Conservation (phyloP, 2,888 invertebrate genomes). For the Bellardia bayeri region DNA sequence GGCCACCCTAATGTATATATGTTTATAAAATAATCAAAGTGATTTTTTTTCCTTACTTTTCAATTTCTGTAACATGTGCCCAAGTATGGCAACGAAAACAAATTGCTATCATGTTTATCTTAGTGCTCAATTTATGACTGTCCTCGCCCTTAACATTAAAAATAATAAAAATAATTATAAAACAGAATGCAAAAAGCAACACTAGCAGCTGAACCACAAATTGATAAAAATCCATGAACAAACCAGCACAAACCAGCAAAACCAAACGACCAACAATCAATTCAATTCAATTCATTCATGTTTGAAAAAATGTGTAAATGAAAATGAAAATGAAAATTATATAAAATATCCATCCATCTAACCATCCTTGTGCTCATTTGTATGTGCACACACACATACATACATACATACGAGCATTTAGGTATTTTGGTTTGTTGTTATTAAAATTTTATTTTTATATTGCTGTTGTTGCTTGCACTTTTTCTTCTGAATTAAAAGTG, state of each 20-base stretch:
- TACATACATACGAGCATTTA: not conserved
- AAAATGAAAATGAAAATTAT: not conserved
- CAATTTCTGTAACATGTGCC: conserved; percentile 31
- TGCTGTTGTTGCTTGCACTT: not conserved
- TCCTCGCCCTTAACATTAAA: conserved; percentile 63
- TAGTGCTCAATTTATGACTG: conserved; percentile 49
- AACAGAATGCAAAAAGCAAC: conserved; percentile 18
- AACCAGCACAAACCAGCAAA: conserved; percentile 32
- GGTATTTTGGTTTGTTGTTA: not conserved
- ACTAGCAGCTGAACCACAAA: conserved; percentile 30
- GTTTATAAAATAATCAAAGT: conserved; percentile 15
- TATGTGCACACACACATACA: not conserved
- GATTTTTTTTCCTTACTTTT: not conserved
- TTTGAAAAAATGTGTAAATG: not conserved
- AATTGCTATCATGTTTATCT: conserved; percentile 38
- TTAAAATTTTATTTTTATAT: conserved; percentile 27
- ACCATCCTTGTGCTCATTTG: conserved; percentile 27
- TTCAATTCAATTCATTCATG: conserved; percentile 41
- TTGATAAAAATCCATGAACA: conserved; percentile 53
- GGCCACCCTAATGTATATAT: too few relatives aligned
- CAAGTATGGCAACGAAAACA: not conserved
- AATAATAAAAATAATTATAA: conserved; percentile 52
- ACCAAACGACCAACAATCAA: conserved; percentile 45
- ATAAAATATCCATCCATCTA: conserved; percentile 10
- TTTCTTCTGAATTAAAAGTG: conserved; percentile 17